Conservation (phyloP, 2,113 vertebrate genomes). For the Peromyscus leucopus region DNA sequence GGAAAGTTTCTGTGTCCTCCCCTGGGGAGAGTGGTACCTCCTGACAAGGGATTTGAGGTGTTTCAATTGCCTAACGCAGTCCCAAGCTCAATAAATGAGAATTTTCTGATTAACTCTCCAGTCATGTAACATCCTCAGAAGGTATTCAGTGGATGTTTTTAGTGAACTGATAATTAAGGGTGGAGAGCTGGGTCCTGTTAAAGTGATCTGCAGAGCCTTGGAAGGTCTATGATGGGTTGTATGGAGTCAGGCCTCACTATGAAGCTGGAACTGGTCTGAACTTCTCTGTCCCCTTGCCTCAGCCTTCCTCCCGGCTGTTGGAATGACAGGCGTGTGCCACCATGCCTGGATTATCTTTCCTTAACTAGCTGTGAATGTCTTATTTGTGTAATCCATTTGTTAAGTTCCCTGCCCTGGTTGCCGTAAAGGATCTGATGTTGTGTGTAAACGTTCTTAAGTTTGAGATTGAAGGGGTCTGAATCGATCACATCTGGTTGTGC, state of each 20-base stretch:
- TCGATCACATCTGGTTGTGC: neutral
- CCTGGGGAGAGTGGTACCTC: neutral
- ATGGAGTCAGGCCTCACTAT: neutral
- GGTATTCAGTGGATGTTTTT: neutral
- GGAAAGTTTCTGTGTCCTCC: neutral
- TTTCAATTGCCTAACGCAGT: neutral
- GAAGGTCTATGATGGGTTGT: neutral
- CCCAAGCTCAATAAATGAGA: neutral
- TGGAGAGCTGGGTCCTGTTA: neutral
- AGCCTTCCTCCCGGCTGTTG: neutral
- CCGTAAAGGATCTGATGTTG: neutral
- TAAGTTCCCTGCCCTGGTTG: neutral
- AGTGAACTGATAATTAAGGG: neutral
- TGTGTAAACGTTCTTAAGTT: slow-evolving; percentile 2
- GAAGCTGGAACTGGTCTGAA: neutral
- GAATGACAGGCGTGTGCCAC: too few species aligned
- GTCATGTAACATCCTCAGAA: neutral
- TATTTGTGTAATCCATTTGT: neutral
- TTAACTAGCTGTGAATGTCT: neutral
- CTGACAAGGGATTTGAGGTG: neutral
- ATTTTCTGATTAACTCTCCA: slow-evolving; percentile 10
- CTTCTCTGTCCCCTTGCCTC: neutral
- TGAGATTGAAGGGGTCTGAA: slow-evolving; percentile 3
- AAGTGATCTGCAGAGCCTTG: neutral
- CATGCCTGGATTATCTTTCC: neutral